Percentiles rank a stretch among this genome's conserved stretches.
Evolutionary conservation across 2,888 invertebrate genomes (phyloP).

Genomic region (Epinotia nisella): DNA sequence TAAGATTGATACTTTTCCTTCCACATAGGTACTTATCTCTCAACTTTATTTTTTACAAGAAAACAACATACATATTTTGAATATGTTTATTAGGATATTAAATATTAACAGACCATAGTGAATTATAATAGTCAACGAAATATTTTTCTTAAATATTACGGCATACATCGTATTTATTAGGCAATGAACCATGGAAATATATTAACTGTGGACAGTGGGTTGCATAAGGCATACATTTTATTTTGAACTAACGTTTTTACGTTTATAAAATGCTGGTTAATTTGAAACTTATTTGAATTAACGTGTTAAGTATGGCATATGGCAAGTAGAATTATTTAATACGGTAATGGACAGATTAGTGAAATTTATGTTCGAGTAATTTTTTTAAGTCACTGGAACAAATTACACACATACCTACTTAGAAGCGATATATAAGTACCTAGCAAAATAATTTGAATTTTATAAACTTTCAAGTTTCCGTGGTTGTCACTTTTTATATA

Average conservation of each 20-base stretch:
- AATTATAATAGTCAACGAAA: slow-evolving; percentile 22
- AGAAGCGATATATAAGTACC: too few relatives aligned
- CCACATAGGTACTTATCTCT: too few relatives aligned
- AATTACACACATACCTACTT: neutral
- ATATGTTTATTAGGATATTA: slow-evolving; percentile 33
- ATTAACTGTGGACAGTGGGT: neutral
- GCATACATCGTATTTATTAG: slow-evolving; percentile 9
- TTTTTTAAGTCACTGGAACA: neutral
- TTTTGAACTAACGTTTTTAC: neutral
- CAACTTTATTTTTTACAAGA: too few relatives aligned
- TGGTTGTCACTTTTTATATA: too few relatives aligned
- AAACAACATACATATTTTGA: slow-evolving; percentile 14
- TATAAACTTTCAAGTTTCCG: too few relatives aligned
- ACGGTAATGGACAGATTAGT: neutral
- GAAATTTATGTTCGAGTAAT: neutral
- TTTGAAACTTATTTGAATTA: neutral
- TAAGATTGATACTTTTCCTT: too few relatives aligned
- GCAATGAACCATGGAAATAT: slow-evolving; percentile 11
- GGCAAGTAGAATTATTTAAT: neutral
- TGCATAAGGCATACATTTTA: neutral
- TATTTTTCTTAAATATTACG: slow-evolving; percentile 2
- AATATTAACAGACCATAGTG: slow-evolving; percentile 39
- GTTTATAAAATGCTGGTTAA: neutral
- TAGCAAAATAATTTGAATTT: too few relatives aligned
- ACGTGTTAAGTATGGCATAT: neutral